Evolutionary conservation across 2,888 invertebrate genomes (phyloP), one percentile per base, ranked within the genome.

Genomic region (Coelopa pilipes): DNA sequence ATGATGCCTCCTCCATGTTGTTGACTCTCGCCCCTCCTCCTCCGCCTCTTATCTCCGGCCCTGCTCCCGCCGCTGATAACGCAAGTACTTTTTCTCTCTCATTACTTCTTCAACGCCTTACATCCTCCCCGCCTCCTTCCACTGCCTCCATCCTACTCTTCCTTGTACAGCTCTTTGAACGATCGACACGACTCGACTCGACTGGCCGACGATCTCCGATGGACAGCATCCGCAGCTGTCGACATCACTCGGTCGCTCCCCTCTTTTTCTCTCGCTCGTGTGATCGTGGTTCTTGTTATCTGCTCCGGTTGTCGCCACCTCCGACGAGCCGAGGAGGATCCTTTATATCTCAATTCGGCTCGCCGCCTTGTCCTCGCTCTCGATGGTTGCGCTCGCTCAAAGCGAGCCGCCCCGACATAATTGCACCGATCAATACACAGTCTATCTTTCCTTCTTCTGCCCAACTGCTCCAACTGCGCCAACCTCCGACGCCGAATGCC

Each of bases 171-270:
- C 34, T 34, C 34, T 9, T 59, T 21, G 17, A 59, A 19, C 19
- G 34, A n/a, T n/a, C n/a, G n/a, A n/a, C n/a, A n/a, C n/a, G n/a
- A n/a, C n/a, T n/a, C n/a, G n/a, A 45, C 72, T 74, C 73, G 75
- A 73, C 70, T 78, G 73, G 75, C 74, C 72, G 62, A 59, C 34
- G 70, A 70, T 70, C 70, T 53, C 12, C 24, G 53, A 63, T 71
- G 55, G n/a, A 47, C 50, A 19, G 9, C 50, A 47, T 50, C 7
- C 13, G 4, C 47, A 15, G 24, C 49, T 10, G 47, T 9, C 13
- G 50, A 50, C 66, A 66, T 17, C 15, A 50, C 50, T 50, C 1
- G 49, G 66, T 66, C 50, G 50, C 19, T 66, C 15, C 11, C 49
- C 50, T 21, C 50, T 66, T 50, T 50, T 50, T 59, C 19, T 34